Conservation (phyloP, 2,113 vertebrate species). For the Leptocoma aspasia region DNA sequence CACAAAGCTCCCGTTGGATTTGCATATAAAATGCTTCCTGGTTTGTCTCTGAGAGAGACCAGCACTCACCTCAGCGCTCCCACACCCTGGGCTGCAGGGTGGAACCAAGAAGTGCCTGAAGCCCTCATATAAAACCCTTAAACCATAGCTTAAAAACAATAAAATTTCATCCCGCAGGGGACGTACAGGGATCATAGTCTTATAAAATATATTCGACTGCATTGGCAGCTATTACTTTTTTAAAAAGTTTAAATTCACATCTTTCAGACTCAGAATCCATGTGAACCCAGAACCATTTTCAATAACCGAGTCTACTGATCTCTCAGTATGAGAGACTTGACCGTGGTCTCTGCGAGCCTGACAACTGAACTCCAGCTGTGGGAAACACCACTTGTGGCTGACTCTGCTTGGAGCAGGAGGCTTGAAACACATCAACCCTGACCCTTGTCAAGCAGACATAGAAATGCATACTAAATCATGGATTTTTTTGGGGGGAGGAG, state of each 20-base stretch:
- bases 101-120: slow-evolving; percentile 34
- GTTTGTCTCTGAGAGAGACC: slow-evolving; percentile 48
- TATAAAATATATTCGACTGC: slow-evolving; percentile 66
- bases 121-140: slow-evolving; percentile 56
- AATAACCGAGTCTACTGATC: neutral
- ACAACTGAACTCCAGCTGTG: slow-evolving; percentile 34
- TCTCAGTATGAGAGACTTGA: slow-evolving; percentile 67
- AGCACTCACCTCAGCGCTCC: slow-evolving; percentile 26
- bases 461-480: neutral
- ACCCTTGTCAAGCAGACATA: neutral
- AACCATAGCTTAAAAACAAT: slow-evolving; percentile 63
- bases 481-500: too few species aligned
- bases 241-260: slow-evolving; percentile 57
- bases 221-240: slow-evolving; percentile 66
- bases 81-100: slow-evolving; percentile 26
- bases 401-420: neutral
- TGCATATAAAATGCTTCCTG: slow-evolving; percentile 69
- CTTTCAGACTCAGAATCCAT: slow-evolving; percentile 49
- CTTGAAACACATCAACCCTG: neutral
- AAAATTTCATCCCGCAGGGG: slow-evolving; percentile 52
- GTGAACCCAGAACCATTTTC: slow-evolving; percentile 53
- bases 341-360: slow-evolving; percentile 23
- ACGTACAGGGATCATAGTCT: slow-evolving; percentile 60
- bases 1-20: slow-evolving; percentile 27
- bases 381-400: neutral